These are phyloP conservation scores for Ceuthmochares aereus DNA, from an alignment of 2,113 vertebrate species.

Conservation along the genomic window DNA sequence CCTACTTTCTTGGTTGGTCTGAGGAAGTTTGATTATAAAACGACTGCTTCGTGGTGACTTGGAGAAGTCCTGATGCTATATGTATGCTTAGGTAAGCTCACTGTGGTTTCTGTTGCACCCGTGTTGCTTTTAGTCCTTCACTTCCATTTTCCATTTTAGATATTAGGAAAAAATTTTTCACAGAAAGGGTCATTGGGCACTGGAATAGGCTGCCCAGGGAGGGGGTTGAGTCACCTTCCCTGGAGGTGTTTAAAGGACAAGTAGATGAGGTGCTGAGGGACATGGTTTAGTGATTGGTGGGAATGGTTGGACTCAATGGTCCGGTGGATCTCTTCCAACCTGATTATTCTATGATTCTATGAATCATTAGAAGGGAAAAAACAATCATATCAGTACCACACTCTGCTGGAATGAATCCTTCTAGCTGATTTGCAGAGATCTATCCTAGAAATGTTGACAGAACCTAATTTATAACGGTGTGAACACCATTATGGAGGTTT, in stretches of 20 bases:
- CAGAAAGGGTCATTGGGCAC: too few relatives aligned
- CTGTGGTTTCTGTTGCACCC: neutral
- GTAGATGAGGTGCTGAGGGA: too few relatives aligned
- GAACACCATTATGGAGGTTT: neutral
- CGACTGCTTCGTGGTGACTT: neutral
- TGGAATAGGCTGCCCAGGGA: too few relatives aligned
- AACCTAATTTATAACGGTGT: neutral
- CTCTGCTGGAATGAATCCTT: neutral
- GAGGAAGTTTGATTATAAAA: neutral
- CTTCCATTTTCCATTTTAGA: neutral
- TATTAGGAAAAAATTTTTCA: too few relatives aligned
- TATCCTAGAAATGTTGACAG: neutral
- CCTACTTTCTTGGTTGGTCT: neutral
- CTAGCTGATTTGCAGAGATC: neutral
- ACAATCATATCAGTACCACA: neutral
- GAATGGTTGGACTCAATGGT: too few relatives aligned
- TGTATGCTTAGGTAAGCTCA: too few relatives aligned
- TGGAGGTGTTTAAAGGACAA: too few relatives aligned
- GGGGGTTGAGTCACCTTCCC: too few relatives aligned
- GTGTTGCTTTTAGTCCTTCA: neutral
- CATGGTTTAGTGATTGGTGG: too few relatives aligned
- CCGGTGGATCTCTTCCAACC: too few relatives aligned
- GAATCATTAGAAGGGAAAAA: accelerated
- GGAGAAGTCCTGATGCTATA: too few relatives aligned
- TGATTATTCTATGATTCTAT: too few relatives aligned